phyloP scores from a whole-genome alignment of 2,797 vertebrate genomes.

The Neostethus bicornis region DNA sequence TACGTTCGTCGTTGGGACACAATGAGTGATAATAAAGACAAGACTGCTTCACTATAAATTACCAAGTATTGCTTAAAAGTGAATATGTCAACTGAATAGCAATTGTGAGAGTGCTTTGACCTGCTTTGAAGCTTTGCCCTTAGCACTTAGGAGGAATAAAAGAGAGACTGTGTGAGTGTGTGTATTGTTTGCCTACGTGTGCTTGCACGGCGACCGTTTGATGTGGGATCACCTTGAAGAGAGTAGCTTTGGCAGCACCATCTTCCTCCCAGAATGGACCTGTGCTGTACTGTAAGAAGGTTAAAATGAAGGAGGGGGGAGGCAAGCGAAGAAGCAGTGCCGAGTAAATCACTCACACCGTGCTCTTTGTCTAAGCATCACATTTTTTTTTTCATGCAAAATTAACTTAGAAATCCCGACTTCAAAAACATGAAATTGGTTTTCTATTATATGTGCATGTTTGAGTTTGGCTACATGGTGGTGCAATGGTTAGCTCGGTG shows the following conservation, averaged over 20 bases:
- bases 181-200: slow-evolving; percentile 10
- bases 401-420: no score
- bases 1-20: background rate
- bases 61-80: slow-evolving; percentile 60
- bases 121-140: slow-evolving; percentile 67
- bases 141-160: slow-evolving; percentile 57
- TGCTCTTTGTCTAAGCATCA: slow-evolving; percentile 33
- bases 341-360: slow-evolving; percentile 18
- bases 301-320: slow-evolving; percentile 43
- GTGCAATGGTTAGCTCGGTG: no score
- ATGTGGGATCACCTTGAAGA: slow-evolving; percentile 65
- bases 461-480: no score
- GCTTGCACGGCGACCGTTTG: slow-evolving; percentile 43
- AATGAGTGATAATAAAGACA: slow-evolving; percentile 27
- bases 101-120: slow-evolving; percentile 60
- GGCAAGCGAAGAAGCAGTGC: slow-evolving; percentile 7
- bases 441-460: no score
- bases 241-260: slow-evolving; percentile 45
- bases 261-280: slow-evolving; percentile 40
- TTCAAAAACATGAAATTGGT: no score
- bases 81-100: slow-evolving; percentile 59
- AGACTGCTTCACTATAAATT: slow-evolving; percentile 30
- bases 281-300: slow-evolving; percentile 23
- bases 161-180: slow-evolving; percentile 24
- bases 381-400: slow-evolving; percentile 46